Evolutionary conservation across 2,888 invertebrate genomes (phyloP), one percentile per base, ranked within the genome.

Genomic region (Chrysolina americana): DNA sequence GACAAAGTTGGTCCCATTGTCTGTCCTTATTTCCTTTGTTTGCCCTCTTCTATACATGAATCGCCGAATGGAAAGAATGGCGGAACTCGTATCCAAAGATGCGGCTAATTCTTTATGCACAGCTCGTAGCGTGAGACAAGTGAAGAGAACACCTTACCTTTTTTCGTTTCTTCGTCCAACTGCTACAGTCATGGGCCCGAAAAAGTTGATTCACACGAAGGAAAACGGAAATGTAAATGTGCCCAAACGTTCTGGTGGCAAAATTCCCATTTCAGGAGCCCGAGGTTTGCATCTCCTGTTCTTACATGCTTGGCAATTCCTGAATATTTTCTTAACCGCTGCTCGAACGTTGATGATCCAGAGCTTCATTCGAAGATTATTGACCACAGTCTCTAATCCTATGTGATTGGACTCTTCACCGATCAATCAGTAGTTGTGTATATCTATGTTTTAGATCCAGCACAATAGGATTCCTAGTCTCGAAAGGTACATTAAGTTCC

Each of bases 41-140:
- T 68, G 68, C 10, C 56, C 44, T 44, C 70, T 70, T 64, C 63
- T 63, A 9, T 19, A 64, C 15, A 70, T 47, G 21, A 63, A 47
- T 17, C 70, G 15, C 3, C 44, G 65, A 36, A 70, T 70, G n/a
- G 63, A 63, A 63, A 44, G 28, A 15, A 70, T 70, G 21, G 63
- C 47, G 13, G 70, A 70, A 44, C 41, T 28, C 10, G 41, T 70
- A 8, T 47, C 11, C 8, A 66, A 23, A 48, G 47, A 66, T 21
- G 28, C 17, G 11, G 56, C 56, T 9, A 56, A 8, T 56, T 56
- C 56, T 13, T 23, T 56, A 15, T 56, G 23, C 11, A 56, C n/a
- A 8, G 11, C 56, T 13, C 56, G 10, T 0, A 56, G 1, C 1
- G 23, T 56, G 3, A 56, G 23, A 13, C 56, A 56, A 1, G 56